Conservation (phyloP, 1,140 invertebrate species). For the Eriocheir sinensis region DNA sequence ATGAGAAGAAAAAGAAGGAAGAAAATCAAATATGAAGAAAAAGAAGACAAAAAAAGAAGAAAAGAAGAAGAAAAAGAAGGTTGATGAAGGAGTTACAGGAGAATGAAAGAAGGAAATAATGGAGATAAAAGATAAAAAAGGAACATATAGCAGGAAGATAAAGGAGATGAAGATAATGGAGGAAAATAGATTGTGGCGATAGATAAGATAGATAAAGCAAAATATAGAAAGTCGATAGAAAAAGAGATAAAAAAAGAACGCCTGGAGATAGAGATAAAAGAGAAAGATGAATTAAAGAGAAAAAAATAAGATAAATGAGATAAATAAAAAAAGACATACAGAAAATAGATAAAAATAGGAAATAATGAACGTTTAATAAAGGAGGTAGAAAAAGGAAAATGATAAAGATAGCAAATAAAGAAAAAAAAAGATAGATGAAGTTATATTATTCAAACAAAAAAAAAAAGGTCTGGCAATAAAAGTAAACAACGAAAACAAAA, state of each 20-base stretch:
- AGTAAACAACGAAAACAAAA: too few relatives aligned
- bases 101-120: background rate
- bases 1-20: background rate
- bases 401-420: background rate
- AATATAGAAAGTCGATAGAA: too few relatives aligned
- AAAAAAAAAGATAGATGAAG: background rate
- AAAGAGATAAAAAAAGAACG: too few relatives aligned
- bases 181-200: background rate
- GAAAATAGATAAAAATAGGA: background rate
- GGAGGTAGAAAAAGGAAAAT: background rate
- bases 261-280: background rate
- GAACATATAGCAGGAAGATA: background rate
- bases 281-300: background rate
- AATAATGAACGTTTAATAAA: background rate
- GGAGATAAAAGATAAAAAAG: too few relatives aligned
- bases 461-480: background rate
- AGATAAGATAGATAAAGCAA: background rate
- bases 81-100: background rate
- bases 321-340: too few relatives aligned
- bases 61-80: background rate
- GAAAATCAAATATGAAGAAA: background rate
- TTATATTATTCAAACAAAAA: background rate
- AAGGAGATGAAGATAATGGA: background rate
- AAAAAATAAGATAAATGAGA: background rate
- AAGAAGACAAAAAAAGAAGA: background rate